phyloP scores from a whole-genome alignment of 2,888 invertebrate species.

The Pharmacophagus antenor region DNA sequence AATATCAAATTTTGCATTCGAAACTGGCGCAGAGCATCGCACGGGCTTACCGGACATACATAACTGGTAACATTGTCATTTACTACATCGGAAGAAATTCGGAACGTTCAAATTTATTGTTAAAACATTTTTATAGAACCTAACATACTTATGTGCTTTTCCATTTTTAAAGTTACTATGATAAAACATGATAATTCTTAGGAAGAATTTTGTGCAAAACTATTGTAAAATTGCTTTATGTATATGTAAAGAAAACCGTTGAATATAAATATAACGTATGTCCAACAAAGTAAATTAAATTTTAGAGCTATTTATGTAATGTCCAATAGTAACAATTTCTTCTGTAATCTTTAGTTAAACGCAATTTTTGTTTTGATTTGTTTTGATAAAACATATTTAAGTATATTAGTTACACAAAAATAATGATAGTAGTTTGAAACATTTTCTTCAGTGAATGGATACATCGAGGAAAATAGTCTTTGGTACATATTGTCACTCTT shows the following conservation, averaged over 20 bases:
- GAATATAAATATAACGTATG: no score
- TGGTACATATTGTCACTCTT: slow-evolving; percentile 68
- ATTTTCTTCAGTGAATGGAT: slow-evolving; percentile 53
- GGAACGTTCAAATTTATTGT: background rate
- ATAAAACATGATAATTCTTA: background rate
- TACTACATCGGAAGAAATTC: background rate
- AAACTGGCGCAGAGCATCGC: slow-evolving; percentile 62
- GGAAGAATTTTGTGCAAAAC: background rate
- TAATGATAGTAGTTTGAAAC: slow-evolving; percentile 65
- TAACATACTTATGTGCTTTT: background rate
- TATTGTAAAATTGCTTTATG: no score
- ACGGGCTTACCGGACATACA: slow-evolving; percentile 51
- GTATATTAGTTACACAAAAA: background rate
- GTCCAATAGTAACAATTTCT: no score
- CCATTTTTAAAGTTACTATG: background rate
- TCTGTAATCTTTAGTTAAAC: no score
- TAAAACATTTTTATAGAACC: background rate
- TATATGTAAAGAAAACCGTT: background rate
- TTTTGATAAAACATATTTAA: no score
- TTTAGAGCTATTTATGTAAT: no score
- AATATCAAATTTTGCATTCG: slow-evolving; percentile 75
- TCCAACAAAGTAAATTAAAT: no score
- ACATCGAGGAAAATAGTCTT: slow-evolving; percentile 49
- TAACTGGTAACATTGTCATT: slow-evolving; percentile 32
- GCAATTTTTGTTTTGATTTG: no score